Conservation (phyloP, 2,113 vertebrate species). For the Falcunculus frontatus region DNA sequence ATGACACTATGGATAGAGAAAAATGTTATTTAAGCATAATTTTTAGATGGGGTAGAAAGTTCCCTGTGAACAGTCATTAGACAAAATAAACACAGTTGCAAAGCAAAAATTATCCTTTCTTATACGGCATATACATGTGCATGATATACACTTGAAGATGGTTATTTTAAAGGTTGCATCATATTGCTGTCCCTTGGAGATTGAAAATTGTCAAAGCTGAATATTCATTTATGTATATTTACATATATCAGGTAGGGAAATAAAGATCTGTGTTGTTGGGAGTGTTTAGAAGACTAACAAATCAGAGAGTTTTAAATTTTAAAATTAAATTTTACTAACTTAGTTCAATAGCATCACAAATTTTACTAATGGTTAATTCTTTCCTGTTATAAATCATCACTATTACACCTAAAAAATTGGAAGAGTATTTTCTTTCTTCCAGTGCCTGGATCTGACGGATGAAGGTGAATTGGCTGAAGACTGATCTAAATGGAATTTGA, state of each 20-base stretch:
- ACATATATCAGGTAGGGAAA: not conserved
- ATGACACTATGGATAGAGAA: not conserved
- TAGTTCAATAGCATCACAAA: not conserved
- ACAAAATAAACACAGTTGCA: not conserved
- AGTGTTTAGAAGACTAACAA: not conserved
- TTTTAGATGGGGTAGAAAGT: not conserved
- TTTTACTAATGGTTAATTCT: not conserved
- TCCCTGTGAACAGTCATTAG: not conserved
- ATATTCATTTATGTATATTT: not conserved
- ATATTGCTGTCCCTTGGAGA: not conserved
- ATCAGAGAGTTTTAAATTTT: not conserved
- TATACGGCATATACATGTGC: too few relatives aligned
- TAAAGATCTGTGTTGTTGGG: fast-evolving
- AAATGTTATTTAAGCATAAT: not conserved
- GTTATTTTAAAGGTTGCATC: not conserved
- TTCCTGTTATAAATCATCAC: not conserved
- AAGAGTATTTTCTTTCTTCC: not conserved
- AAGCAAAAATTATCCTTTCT: not conserved
- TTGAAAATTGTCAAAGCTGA: not conserved
- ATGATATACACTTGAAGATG: not conserved
- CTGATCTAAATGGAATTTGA: not conserved
- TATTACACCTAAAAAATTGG: not conserved
- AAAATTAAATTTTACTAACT: not conserved
- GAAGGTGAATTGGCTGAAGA: not conserved
- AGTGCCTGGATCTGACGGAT: not conserved